Evolutionary conservation across 2,797 vertebrate genomes (phyloP), one percentile per base, ranked within the genome.

Genomic region (Naso thynnoides): DNA sequence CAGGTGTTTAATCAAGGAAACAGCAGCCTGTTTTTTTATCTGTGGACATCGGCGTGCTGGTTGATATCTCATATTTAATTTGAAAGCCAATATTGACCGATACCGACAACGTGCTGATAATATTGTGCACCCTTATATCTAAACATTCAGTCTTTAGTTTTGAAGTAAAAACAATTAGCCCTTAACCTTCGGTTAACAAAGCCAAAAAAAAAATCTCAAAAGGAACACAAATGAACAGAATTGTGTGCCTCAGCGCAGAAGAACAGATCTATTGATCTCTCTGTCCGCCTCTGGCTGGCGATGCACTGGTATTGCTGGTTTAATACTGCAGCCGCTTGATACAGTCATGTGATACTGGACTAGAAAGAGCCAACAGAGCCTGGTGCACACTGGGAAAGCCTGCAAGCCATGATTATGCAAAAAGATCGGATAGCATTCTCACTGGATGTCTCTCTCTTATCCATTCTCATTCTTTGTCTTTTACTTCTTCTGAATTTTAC

Each of bases 361-460:
- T 69, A 76, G 61, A 88, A 60, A 78, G 64, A 77, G 49, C 65
- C 5, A 16, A 75, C 54, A 1, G 64, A 81, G 75, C 76, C 79
- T 47, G 23, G 67, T 83, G 78, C 70, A 79, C 62, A 54, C 76
- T 70, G 82, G 85, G 86, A 89, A 87, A 75, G 78, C 79, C 89
- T 82, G 81, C 48, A 21, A 89, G 86, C 75, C 50, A 71, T 0
- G 68, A 76, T 91, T 91, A 93, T 61, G 79, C 88, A 93, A 91
- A 38, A 45, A 77, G 73, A 89, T 91, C 78, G 74, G 80, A 89
- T 93, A 89, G 90, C 85, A 89, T 75, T 77, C 83, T 84, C 69
- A 83, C 9, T 88, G 75, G 69, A 76, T 77, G 48, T 36, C 24
- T 18, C 23, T 52, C 31, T 36, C 26, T 19, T 53, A 5, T 23